Evolutionary conservation across 2,888 invertebrate species (phyloP).

Genomic region (Masnerella sp.): DNA sequence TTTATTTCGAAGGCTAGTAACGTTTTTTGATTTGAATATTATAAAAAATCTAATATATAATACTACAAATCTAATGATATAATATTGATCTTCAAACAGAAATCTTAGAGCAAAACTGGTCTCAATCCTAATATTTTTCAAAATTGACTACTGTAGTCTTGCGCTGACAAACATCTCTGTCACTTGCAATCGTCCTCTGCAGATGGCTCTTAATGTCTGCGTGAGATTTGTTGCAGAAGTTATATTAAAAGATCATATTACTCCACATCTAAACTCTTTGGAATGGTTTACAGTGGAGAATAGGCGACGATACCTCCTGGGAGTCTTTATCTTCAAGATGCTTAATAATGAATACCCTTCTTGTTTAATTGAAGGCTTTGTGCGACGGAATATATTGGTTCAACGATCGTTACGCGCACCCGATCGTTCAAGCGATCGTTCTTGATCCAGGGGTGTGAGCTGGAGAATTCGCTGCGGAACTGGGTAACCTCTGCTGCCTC

Average conservation of each 20-base stretch:
- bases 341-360: neutral
- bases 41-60: no score
- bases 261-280: neutral
- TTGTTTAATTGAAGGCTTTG: neutral
- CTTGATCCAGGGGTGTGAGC: neutral
- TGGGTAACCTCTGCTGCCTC: no score
- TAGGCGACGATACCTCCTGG: neutral
- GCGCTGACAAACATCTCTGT: no score
- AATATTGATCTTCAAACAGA: no score
- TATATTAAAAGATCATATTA: neutral
- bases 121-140: no score
- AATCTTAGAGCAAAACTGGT: no score
- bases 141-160: no score
- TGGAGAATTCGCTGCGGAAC: neutral
- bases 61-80: no score
- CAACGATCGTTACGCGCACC: neutral
- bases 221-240: neutral
- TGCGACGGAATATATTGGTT: neutral
- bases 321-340: neutral
- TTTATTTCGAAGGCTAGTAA: no score
- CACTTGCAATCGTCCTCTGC: no score
- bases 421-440: neutral
- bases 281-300: neutral
- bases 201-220: neutral
- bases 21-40: no score